Percentiles rank a stretch among this genome's conserved stretches.
These are phyloP conservation scores for Loris lydekkerianus DNA, from an alignment of 2,797 vertebrate species.

Conservation along the genomic window DNA sequence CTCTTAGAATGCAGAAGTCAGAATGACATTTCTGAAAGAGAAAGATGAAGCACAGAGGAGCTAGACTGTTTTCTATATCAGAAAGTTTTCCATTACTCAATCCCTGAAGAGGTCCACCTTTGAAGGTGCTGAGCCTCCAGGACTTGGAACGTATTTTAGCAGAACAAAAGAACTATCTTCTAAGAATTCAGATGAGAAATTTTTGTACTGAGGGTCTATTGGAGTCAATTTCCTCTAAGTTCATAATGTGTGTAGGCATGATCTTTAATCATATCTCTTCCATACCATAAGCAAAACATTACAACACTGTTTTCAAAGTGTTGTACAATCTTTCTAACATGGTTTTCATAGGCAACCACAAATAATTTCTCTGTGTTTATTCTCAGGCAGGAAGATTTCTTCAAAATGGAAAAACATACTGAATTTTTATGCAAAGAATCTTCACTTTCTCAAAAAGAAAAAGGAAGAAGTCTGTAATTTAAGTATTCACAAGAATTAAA, in stretches of 20 bases:
- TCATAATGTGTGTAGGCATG: not conserved
- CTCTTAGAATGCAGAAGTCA: not conserved
- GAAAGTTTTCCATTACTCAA: not conserved
- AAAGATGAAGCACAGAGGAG: not conserved
- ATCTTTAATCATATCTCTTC: not conserved
- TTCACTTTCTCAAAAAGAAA: constrained; percentile 55
- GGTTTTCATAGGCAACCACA: constrained; percentile 5
- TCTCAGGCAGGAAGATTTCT: constrained; percentile 38
- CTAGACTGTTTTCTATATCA: not conserved
- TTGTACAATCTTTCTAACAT: not conserved
- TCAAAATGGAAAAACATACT: constrained; percentile 55
- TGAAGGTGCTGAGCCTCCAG: not conserved
- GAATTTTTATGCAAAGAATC: constrained; percentile 26
- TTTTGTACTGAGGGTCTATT: not conserved
- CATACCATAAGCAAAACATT: constrained; percentile 15
- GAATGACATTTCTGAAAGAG: not conserved
- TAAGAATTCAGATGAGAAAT: not conserved
- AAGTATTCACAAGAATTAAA: constrained; percentile 73
- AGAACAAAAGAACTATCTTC: constrained; percentile 3
- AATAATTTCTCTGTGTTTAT: constrained; percentile 29
- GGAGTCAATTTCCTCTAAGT: constrained; percentile 10
- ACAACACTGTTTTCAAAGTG: not conserved
- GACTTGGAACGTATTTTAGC: not conserved
- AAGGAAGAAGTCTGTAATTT: constrained; percentile 29
- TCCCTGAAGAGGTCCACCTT: not conserved